Base-by-base conservation (phyloP, 2,888 invertebrate genomes). In the Dorcus hopei region DNA sequence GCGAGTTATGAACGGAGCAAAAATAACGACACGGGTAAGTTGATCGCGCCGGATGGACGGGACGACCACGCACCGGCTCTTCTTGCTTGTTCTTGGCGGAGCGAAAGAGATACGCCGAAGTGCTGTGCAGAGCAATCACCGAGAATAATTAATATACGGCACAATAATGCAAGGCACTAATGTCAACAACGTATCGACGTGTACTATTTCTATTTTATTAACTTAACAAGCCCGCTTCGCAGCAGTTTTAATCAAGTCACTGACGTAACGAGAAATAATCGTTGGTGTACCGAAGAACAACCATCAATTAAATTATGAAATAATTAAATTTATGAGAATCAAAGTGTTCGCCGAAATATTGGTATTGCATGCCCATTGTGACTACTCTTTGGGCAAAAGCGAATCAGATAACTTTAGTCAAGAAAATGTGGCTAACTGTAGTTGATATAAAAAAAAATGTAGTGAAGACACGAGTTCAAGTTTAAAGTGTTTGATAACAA, bases 1-100 rank as follows among this genome's bases (percentile, higher is more conserved):
- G 45, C 45, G 45, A 45, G 45, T 45, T 45, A 45, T 45, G 19
- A 45, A 45, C 45, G 45, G 45, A 45, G 45, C 23, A 45, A 45
- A 45, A 45, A 45, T 45, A 45, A 45, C 42, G 14, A 42, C 45
- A 45, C 26, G 26, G 23, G 45, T 45, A 45, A 45, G 23, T 45
- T 45, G 45, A 45, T 45, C 45, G 23, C 19, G 26, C 26, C 26
- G 16, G 45, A 45, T 45, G 45, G 16, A 45, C 23, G 1, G n/a
- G 45, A 45, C 45, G 45, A 45, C 45, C 45, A 19, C 45, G 45
- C 9, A 19, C 6, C 45, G 19, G n/a, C 19, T 23, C 23, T 14
- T 41, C 23, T 45, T 16, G 9, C 9, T 4, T 19, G 11, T 23
- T 11, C 9, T 16, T 11, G 45, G n/a, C 19, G 19, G 14, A 11